Conservation (phyloP, 2,113 vertebrate species). For the Tenrec ecaudatus region DNA sequence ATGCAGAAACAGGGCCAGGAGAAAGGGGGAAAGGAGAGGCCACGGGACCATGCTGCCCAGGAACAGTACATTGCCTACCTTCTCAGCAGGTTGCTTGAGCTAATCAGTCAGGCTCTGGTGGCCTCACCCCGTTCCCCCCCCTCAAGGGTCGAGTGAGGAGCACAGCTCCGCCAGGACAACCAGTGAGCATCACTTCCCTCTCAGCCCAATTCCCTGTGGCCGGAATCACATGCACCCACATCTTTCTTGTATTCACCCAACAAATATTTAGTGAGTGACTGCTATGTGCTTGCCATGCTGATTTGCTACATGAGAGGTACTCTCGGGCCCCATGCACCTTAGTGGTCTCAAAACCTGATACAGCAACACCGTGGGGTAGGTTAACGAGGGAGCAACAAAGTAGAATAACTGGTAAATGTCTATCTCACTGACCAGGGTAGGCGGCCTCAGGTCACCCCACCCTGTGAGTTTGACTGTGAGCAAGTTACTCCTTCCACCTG, state of each 20-base stretch:
- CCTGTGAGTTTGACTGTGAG: neutral
- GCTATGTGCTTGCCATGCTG: no score
- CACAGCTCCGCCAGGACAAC: neutral
- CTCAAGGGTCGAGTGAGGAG: neutral
- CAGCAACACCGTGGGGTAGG: neutral
- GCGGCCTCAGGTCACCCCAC: neutral
- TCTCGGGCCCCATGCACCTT: neutral
- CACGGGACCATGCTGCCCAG: neutral
- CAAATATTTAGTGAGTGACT: neutral
- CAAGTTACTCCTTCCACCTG: no score
- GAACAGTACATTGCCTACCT: slow-evolving; percentile 28
- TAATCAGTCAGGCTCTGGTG: neutral
- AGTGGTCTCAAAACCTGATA: neutral
- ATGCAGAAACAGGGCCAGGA: neutral
- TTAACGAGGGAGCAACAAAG: neutral
- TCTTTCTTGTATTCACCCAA: neutral
- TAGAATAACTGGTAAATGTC: fast-evolving
- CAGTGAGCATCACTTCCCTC: neutral
- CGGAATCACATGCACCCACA: no score
- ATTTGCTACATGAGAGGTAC: neutral
- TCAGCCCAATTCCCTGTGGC: neutral
- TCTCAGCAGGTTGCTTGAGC: neutral
- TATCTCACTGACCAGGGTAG: fast-evolving
- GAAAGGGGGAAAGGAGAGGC: neutral
- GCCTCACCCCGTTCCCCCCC: fast-evolving